phyloP scores from a whole-genome alignment of 2,888 invertebrate genomes.

The Byasa hedistus region DNA sequence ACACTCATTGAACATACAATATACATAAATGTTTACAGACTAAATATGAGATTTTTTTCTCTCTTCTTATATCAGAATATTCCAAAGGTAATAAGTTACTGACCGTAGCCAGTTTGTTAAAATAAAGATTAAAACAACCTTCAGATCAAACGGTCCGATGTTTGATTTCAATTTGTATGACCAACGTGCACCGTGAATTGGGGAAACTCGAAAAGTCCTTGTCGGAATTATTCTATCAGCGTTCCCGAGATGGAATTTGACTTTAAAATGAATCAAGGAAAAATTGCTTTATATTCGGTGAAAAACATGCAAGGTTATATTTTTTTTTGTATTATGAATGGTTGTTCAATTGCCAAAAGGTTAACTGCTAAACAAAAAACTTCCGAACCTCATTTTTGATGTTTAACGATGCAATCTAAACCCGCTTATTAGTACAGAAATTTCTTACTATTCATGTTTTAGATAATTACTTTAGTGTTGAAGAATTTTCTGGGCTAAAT shows the following conservation, averaged over 20 bases:
- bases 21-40: too few species aligned
- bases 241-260: constrained; percentile 5
- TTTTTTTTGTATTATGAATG: background rate
- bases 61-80: too few species aligned
- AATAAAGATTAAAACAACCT: constrained; percentile 9
- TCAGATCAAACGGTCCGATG: background rate
- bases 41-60: too few species aligned
- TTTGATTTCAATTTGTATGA: constrained; percentile 16
- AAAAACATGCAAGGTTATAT: background rate
- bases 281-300: constrained; percentile 9
- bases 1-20: too few species aligned
- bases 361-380: background rate
- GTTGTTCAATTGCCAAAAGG: background rate
- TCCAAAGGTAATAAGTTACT: too few species aligned
- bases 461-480: too few species aligned
- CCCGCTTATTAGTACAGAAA: too few species aligned
- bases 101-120: background rate
- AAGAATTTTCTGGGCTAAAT: too few species aligned
- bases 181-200: constrained; percentile 14
- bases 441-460: too few species aligned
- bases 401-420: too few species aligned
- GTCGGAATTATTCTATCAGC: constrained; percentile 20
- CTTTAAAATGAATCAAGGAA: constrained; percentile 4
- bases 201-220: constrained; percentile 7
- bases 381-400: too few species aligned